Evolutionary conservation across 2,113 vertebrate genomes (phyloP).

Genomic region (Sinocyclocheilus grahami): DNA sequence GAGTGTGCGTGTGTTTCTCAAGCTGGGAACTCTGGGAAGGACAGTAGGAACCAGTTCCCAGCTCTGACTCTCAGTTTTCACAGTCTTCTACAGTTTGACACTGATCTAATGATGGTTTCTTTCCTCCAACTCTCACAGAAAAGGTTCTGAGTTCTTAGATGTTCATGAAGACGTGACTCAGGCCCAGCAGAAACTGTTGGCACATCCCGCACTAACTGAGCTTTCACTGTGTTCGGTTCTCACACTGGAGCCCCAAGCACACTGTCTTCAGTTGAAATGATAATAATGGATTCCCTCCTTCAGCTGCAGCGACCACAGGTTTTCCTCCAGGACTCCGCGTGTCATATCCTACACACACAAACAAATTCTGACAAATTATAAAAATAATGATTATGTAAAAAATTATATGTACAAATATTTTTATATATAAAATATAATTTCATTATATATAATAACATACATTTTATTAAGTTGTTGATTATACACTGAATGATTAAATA

Average conservation of each 20-base stretch:
- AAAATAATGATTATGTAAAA: too few species aligned
- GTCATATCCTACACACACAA: slow-evolving; percentile 82
- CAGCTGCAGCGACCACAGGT: slow-evolving; percentile 69
- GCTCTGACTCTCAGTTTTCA: not conserved
- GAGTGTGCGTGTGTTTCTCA: slow-evolving; percentile 56
- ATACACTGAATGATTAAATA: too few species aligned
- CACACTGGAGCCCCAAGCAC: not conserved
- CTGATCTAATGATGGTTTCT: not conserved
- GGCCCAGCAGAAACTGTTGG: not conserved
- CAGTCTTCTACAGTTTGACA: not conserved
- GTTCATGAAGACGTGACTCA: not conserved
- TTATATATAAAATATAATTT: too few species aligned
- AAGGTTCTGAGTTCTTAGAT: not conserved
- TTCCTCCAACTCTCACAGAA: not conserved
- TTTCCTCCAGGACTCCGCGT: slow-evolving; percentile 85
- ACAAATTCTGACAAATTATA: too few species aligned
- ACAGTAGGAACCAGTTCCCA: slow-evolving; percentile 40
- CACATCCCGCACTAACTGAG: not conserved
- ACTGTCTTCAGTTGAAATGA: slow-evolving; percentile 72
- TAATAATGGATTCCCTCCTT: slow-evolving; percentile 6
- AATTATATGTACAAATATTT: too few species aligned
- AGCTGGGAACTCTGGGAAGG: slow-evolving; percentile 26
- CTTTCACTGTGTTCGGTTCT: not conserved
- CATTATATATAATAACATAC: too few species aligned
- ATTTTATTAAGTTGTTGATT: too few species aligned